These are phyloP conservation scores for Noctua pronuba DNA, from an alignment of 2,888 invertebrate species.

Conservation along the genomic window DNA sequence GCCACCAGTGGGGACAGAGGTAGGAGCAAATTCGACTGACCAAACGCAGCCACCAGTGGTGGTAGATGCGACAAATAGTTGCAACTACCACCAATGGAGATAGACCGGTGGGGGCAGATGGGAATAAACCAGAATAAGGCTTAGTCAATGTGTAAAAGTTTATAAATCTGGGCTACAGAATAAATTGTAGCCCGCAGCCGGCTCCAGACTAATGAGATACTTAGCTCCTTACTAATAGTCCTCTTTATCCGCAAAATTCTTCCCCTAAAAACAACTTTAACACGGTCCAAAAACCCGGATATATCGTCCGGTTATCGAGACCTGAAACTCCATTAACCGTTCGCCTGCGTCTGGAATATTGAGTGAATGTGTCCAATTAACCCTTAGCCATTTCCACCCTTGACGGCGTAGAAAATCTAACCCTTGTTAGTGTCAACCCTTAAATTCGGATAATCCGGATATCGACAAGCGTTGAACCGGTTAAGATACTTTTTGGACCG, in stretches of 20 bases:
- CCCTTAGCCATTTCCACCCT: slow-evolving; percentile 60
- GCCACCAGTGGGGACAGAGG: too few species aligned
- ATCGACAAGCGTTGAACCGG: slow-evolving; percentile 81
- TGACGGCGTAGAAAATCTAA: slow-evolving; percentile 78
- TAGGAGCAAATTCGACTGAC: too few species aligned
- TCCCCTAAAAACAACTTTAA: slow-evolving; percentile 27
- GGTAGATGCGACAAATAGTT: too few species aligned
- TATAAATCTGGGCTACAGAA: not conserved
- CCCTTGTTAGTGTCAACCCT: slow-evolving; percentile 87
- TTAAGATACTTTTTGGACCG: slow-evolving; percentile 71
- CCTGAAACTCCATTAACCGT: slow-evolving; percentile 64
- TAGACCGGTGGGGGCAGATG: too few species aligned
- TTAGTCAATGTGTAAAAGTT: not conserved
- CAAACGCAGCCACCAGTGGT: too few species aligned
- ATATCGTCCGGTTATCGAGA: slow-evolving; percentile 57
- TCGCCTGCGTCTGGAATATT: slow-evolving; percentile 68
- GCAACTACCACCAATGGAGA: too few species aligned
- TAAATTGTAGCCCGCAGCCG: not conserved
- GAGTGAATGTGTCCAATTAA: slow-evolving; percentile 74
- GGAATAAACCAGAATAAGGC: not conserved
- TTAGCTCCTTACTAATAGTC: slow-evolving; percentile 14
- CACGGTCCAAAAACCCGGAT: slow-evolving; percentile 54
- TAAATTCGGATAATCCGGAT: slow-evolving; percentile 83
- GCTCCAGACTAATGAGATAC: not conserved
- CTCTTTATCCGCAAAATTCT: slow-evolving; percentile 5